A percentile compares a stretch with the other conserved stretches of the same genome.
Evolutionary conservation across 2,113 vertebrate genomes (phyloP).

Genomic region (Thoracochromis brauschi): DNA sequence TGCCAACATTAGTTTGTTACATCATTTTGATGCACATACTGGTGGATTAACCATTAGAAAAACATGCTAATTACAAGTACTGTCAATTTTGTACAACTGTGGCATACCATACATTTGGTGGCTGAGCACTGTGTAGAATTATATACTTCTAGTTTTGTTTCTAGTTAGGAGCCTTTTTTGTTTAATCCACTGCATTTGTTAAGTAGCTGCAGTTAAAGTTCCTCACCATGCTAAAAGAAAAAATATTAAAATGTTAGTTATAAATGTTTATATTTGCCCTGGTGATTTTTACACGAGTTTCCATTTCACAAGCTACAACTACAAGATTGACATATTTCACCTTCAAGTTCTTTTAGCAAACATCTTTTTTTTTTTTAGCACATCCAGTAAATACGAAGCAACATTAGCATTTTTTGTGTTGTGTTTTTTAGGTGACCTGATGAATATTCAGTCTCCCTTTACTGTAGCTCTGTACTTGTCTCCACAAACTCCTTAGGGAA

Average conservation of each 20-base stretch:
- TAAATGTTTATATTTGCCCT: not conserved
- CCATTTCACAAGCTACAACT: not conserved
- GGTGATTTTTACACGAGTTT: not conserved
- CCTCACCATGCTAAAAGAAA: not conserved
- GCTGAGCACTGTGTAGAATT: not conserved
- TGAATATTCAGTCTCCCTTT: not conserved
- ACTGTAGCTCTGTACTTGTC: not conserved
- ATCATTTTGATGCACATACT: not conserved
- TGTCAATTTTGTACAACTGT: not conserved
- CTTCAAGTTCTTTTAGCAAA: not conserved
- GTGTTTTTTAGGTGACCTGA: not conserved
- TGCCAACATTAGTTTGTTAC: not conserved
- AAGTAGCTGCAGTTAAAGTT: not conserved
- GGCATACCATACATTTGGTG: not conserved
- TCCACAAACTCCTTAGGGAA: not conserved
- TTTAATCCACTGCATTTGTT: not conserved
- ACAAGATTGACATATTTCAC: not conserved
- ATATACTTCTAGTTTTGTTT: not conserved
- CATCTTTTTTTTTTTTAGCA: not conserved
- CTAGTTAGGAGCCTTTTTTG: not conserved
- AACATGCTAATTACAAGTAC: not conserved
- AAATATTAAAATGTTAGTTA: not conserved
- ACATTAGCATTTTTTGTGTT: not conserved
- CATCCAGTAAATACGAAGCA: not conserved
- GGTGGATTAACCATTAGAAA: not conserved